These are phyloP conservation scores for Sipha flava DNA, from an alignment of 1,140 invertebrate species.

Conservation along the genomic window DNA sequence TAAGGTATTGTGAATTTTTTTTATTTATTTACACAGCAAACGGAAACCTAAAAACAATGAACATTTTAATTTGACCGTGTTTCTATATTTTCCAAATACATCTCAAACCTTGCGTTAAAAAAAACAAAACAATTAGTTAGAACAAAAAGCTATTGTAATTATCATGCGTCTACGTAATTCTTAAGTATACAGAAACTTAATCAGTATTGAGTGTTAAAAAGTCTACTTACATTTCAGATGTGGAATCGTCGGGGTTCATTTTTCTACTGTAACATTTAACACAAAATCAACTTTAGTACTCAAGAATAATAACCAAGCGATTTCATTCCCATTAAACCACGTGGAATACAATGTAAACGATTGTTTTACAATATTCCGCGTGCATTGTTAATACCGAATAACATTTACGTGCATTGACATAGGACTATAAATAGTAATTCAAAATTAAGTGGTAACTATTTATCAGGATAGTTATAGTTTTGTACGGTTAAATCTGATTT, in stretches of 20 bases:
- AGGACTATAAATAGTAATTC: no score
- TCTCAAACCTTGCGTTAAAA: neutral
- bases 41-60: neutral
- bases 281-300: neutral
- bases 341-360: no score
- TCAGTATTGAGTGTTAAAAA: neutral
- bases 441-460: no score
- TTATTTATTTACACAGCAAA: neutral
- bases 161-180: neutral
- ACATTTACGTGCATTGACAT: no score
- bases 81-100: neutral
- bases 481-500: no score
- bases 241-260: neutral
- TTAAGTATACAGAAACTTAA: neutral
- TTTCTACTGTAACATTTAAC: neutral
- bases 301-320: no score
- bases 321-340: no score
- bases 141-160: neutral
- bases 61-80: neutral
- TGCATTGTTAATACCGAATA: no score
- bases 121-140: neutral
- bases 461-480: no score
- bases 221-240: slow-evolving; percentile 10
- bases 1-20: neutral
- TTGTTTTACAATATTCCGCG: no score